Base-by-base conservation (phyloP, 2,113 vertebrate genomes). In the Rhynchopsitta pachyrhyncha region DNA sequence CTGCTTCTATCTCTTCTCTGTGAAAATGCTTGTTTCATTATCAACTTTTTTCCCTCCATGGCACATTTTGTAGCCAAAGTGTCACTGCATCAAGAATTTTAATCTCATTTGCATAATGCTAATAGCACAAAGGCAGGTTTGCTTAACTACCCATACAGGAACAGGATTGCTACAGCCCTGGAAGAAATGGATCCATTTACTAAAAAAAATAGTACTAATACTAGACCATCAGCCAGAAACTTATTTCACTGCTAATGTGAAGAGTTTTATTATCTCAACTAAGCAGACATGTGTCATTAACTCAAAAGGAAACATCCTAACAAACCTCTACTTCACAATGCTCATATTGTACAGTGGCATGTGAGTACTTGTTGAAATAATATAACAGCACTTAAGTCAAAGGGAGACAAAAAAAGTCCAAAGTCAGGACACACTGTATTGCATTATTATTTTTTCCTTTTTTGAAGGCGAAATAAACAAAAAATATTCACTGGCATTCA, bases 231-330 rank as follows among this genome's bases (percentile, higher is more conserved):
- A 97, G 62, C 64, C 88, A 93, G 73, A 97, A 93, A 93, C 71
- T 90, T 92, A 95, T 96, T 97, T 93, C 16, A 6, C 35, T 95
- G 49, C 52, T 96, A 96, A 93, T 92, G 28, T 16, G 14, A 95
- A 88, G 50, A 97, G n/a, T 71, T 97, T 93, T 87, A 95, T 96
- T 96, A 96, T 97, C 91, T 97, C 83, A 83, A 35, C 64, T 91
- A 95, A 96, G 74, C 93, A 95, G 89, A 91, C 31, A 90, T 73
- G 62, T 94, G 80, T 47, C 86, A 95, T 97, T 97, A 97, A 95
- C 82, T 95, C 35, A 78, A 83, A 88, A 82, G 59, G 79, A 93
- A 92, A 70, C 52, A 82, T 83, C 52, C 49, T 80, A 86, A 50
- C 17, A 47, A 5, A 77, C 12, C 50, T 84, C 63, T 92, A 79